Evolutionary conservation across 2,888 invertebrate species (phyloP), one percentile per base, ranked within the genome.

Genomic region (Xylophagus ater): DNA sequence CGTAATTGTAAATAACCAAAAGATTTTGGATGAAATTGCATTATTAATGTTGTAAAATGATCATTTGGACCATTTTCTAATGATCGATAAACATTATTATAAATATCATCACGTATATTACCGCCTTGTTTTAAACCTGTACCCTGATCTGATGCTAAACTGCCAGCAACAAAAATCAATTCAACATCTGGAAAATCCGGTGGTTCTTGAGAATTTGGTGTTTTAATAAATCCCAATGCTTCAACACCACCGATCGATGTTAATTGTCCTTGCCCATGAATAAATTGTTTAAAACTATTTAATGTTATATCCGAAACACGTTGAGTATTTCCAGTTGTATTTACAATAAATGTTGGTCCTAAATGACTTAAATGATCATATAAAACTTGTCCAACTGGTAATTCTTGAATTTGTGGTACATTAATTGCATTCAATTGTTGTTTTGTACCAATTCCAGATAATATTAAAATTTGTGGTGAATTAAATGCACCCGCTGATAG

Each of bases 391-490:
- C 81, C 82, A 1, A 81, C 78, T 1, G 76, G 78, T 10, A 79
- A 63, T 53, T 79, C 69, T 47, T 71, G 59, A 8, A 79, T 50
- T 0, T 78, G 61, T 1, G 73, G 70, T 41, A 81, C 70, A 0
- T 68, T 70, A 4, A 72, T 57, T 3, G 68, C 61, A 13, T 60
- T 53, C 2, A 79, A 58, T 50, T 79, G 68, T 30, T 72, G 55
- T 42, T 53, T 62, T 0, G 74, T 74, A 3, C 75, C 75, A 10
- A 76, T 55, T 1, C 89, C 89, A 5, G 88, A 88, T 4, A 94
- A 60, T 85, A 93, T 86, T 8, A 94, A 69, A 3, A 94, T 58
- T 59, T 94, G 92, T 0, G 93, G 89, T 0, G 88, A 83, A 52
- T 85, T 86, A 46, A 94, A 80, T 2, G 89, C 74, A 0, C 93